Evolutionary conservation across 2,797 vertebrate species (phyloP), one percentile per base, ranked within the genome.

Genomic region (Harpagifer antarcticus): DNA sequence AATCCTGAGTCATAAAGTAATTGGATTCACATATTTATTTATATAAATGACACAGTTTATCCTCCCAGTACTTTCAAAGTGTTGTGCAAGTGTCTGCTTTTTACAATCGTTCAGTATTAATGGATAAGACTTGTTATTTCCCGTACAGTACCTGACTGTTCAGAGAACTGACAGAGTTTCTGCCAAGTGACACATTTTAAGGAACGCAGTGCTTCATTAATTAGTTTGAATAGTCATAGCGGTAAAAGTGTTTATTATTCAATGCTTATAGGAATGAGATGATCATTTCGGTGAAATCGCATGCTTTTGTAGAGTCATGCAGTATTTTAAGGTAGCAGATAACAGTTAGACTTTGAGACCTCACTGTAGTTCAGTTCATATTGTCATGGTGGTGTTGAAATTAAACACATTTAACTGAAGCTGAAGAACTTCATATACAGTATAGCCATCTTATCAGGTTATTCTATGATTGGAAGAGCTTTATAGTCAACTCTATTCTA

Each of bases 381-480:
- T 61, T 88, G 64, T 63, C 79, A 75, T 0, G 49, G 61, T 9
- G 57, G 74, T 82, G 88, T 69, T 1, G 23, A 68, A 83, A 77
- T 64, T 20, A 71, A 72, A 81, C 67, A 84, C 75, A 69, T 81
- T 72, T 27, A 75, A 57, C 49, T 72, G 31, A 31, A 54, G 59
- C 60, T 63, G 40, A 54, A 77, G 27, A 17, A 71, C 49, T 64
- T 71, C 13, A 59, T 50, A 14, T 52, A 53, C 20, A 31, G 9
- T 13, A 10, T 19, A 10, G 23, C 33, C 8, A 66, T 60, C 44
- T 71, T 49, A 44, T 68, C 47, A 7, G 0, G 27, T 65, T n/a
- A 71, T 45, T 42, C 5, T 23, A 2, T 14, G 52, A 69, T 40
- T 20, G 40, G 11, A 17, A 55, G 5, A 3, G 27, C 16, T 27